Evolutionary conservation across 1,140 invertebrate genomes (phyloP).

Genomic region (Choristoneura fumiferana): DNA sequence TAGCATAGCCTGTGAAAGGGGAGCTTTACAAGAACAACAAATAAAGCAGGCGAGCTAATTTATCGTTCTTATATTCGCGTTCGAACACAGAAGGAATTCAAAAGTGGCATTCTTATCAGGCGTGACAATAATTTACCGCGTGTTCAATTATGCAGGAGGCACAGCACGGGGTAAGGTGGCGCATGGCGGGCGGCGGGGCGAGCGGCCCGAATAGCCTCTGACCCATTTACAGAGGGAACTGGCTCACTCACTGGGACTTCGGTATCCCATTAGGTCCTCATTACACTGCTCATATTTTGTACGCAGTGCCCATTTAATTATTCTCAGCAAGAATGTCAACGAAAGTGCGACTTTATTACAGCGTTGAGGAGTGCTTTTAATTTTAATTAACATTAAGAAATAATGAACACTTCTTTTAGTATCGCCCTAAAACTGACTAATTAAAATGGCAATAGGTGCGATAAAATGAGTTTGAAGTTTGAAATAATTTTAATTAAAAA

Average conservation of each 20-base stretch:
- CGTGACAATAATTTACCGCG: slow-evolving; percentile 70
- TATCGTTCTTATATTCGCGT: neutral
- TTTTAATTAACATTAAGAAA: no score
- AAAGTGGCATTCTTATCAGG: slow-evolving; percentile 41
- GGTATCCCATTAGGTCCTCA: slow-evolving; percentile 32
- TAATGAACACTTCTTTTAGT: no score
- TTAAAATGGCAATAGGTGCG: no score
- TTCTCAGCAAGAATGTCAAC: neutral
- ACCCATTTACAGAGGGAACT: slow-evolving; percentile 70
- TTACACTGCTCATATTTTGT: slow-evolving; percentile 33
- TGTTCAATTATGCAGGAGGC: slow-evolving; percentile 71
- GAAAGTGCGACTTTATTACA: no score
- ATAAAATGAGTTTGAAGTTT: no score
- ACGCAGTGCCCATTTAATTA: slow-evolving; percentile 19
- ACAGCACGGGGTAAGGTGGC: slow-evolving; percentile 54
- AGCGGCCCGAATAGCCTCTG: slow-evolving; percentile 68
- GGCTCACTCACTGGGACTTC: slow-evolving; percentile 57
- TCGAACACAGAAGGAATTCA: slow-evolving; percentile 35
- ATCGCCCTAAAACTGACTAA: no score
- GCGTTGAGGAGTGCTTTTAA: no score
- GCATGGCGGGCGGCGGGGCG: slow-evolving; percentile 36
- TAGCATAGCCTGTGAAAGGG: slow-evolving; percentile 2
- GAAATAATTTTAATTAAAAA: no score
- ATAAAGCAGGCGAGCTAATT: slow-evolving; percentile 11
- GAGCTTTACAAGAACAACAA: slow-evolving; percentile 6